Evolutionary conservation across 2,888 invertebrate genomes (phyloP).

Genomic region (Dolichomitus sp.): DNA sequence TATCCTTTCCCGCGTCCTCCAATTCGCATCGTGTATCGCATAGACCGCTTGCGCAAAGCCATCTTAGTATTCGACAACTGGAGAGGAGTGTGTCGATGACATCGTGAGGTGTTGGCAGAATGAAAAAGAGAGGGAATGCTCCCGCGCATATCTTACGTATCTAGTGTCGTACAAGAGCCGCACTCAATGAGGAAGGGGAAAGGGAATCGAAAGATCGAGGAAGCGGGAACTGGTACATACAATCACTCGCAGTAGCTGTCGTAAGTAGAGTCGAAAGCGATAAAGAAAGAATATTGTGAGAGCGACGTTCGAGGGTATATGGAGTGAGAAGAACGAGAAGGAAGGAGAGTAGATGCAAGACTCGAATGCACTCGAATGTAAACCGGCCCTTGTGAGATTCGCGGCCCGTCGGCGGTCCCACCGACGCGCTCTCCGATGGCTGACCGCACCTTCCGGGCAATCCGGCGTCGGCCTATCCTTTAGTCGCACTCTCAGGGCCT

Average conservation of each 20-base stretch:
- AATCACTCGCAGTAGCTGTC: slow-evolving; percentile 25
- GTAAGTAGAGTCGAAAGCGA: slow-evolving; percentile 54
- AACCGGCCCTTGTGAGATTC: slow-evolving; percentile 86
- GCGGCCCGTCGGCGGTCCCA: slow-evolving; percentile 83
- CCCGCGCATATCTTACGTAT: slow-evolving; percentile 65
- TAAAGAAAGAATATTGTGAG: slow-evolving; percentile 31
- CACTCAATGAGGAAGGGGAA: slow-evolving; percentile 70
- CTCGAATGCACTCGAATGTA: slow-evolving; percentile 82
- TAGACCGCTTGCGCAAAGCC: slow-evolving; percentile 78
- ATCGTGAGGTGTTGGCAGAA: slow-evolving; percentile 57
- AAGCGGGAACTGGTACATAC: slow-evolving; percentile 34
- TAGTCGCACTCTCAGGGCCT: slow-evolving; percentile 14
- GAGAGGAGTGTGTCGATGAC: slow-evolving; percentile 71
- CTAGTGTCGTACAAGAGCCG: slow-evolving; percentile 57
- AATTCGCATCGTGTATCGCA: slow-evolving; percentile 68
- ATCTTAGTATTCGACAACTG: slow-evolving; percentile 71
- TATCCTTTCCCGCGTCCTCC: slow-evolving; percentile 62
- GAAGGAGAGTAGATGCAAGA: slow-evolving; percentile 53
- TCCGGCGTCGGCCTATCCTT: slow-evolving; percentile 68
- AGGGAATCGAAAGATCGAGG: slow-evolving; percentile 75
- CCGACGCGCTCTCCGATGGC: slow-evolving; percentile 80
- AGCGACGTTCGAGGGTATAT: slow-evolving; percentile 17
- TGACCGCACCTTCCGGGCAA: slow-evolving; percentile 85
- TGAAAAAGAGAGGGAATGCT: slow-evolving; percentile 24
- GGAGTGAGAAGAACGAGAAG: slow-evolving; percentile 40